Conservation (phyloP, 1,140 invertebrate genomes). For the Bombus pyrosoma region DNA sequence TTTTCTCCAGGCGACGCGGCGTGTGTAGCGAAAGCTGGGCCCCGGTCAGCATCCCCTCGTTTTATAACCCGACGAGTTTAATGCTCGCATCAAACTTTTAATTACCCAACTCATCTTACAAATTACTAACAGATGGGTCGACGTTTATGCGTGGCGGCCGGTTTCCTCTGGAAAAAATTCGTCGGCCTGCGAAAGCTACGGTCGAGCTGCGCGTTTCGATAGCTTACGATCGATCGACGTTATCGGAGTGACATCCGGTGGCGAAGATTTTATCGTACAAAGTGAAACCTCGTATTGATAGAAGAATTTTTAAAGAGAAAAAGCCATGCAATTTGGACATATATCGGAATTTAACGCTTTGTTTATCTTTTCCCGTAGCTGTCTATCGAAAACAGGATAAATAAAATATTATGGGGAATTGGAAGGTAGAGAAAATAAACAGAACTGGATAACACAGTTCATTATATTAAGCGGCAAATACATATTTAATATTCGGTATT, state of each 20-base stretch:
- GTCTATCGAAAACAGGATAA: too few relatives aligned
- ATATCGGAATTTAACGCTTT: too few relatives aligned
- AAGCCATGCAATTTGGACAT: too few relatives aligned
- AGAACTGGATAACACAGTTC: background rate
- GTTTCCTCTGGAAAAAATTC: conserved; percentile 44
- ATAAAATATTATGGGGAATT: too few relatives aligned
- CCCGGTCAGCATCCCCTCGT: conserved; percentile 63
- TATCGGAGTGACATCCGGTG: background rate
- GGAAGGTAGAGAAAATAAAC: too few relatives aligned
- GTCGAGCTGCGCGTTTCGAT: background rate
- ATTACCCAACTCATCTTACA: conserved; percentile 79
- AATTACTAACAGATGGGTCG: conserved; percentile 80
- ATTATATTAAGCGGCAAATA: background rate
- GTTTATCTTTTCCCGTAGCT: too few relatives aligned
- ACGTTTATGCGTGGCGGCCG: conserved; percentile 68
- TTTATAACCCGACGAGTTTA: conserved; percentile 80
- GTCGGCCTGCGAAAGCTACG: background rate
- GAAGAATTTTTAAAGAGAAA: too few relatives aligned
- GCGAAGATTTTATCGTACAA: background rate
- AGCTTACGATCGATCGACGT: background rate
- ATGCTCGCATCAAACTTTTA: conserved; percentile 82
- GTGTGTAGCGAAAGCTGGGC: conserved; percentile 10
- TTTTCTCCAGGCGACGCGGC: background rate
- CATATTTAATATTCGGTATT: background rate
- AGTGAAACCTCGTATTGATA: background rate